Percentiles rank a stretch among this genome's conserved stretches.
Conservation (phyloP, 2,888 invertebrate genomes). For the Thymelicus sylvestris region DNA sequence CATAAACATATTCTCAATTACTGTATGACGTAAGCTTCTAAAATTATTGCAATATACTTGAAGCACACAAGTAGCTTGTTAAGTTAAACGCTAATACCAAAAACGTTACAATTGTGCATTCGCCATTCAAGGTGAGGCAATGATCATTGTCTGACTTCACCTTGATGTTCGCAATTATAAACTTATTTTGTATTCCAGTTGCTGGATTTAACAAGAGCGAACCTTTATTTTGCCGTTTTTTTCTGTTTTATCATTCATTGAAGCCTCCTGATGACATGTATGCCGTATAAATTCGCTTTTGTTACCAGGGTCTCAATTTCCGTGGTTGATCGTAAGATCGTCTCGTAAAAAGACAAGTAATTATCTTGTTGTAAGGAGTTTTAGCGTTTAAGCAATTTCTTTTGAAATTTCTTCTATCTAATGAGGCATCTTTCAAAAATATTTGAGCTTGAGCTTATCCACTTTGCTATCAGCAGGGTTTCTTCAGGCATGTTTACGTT, state of each 20-base stretch:
- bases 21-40: conserved; percentile 17
- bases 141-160: conserved; percentile 34
- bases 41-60: conserved; percentile 10
- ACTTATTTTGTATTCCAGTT: conserved; percentile 21
- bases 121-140: conserved; percentile 33
- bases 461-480: not conserved
- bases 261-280: no score
- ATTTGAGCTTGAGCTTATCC: no score
- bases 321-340: not conserved
- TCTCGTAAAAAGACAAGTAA: no score
- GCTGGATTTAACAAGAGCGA: conserved; percentile 9
- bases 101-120: conserved; percentile 36
- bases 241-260: not conserved
- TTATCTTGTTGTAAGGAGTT: not conserved
- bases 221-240: not conserved
- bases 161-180: conserved; percentile 33
- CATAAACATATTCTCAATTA: not conserved
- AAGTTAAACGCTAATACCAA: conserved; percentile 32
- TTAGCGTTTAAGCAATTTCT: no score
- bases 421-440: no score
- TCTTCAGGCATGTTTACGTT: not conserved
- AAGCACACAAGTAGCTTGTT: conserved; percentile 20
- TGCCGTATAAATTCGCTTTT: no score
- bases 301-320: not conserved
- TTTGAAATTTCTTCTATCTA: no score